A percentile compares a stretch with the other conserved stretches of the same genome.
Conservation (phyloP, 2,113 vertebrate genomes). For the Todiramphus saurophagus region DNA sequence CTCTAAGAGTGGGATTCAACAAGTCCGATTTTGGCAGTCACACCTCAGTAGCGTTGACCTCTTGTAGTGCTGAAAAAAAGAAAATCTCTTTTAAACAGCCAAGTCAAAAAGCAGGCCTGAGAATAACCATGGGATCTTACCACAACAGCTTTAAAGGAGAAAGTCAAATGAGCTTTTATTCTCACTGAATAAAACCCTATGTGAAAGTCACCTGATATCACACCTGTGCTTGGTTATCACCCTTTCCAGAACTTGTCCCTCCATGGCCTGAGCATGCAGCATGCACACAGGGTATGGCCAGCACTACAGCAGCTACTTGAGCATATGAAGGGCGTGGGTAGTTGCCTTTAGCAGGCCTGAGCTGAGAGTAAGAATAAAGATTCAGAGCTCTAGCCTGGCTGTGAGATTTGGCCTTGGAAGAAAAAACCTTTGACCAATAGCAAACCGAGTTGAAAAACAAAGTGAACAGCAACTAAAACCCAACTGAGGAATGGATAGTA, state of each 20-base stretch:
- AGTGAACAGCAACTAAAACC: not conserved
- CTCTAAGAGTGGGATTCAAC: not conserved
- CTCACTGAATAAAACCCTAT: not conserved
- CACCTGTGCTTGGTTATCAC: not conserved
- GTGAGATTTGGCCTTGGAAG: not conserved
- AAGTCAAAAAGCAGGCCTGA: not conserved
- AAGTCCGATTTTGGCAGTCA: not conserved
- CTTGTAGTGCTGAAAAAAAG: not conserved
- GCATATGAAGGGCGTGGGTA: not conserved
- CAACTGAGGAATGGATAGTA: not conserved
- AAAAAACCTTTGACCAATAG: not conserved
- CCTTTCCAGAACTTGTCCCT: not conserved
- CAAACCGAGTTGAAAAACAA: not conserved
- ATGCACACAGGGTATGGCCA: not conserved
- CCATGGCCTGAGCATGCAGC: not conserved
- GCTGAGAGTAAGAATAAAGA: not conserved
- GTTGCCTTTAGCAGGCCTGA: not conserved
- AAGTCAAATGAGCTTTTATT: not conserved
- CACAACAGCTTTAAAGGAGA: not conserved
- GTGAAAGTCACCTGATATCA: not conserved
- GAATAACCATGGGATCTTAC: not conserved
- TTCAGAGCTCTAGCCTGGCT: not conserved
- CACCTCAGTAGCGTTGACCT: not conserved
- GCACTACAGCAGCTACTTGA: not conserved
- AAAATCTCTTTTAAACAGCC: not conserved